Evolutionary conservation across 2,113 vertebrate genomes (phyloP), one percentile per base, ranked within the genome.

Genomic region (Apistogramma diplotaenia): DNA sequence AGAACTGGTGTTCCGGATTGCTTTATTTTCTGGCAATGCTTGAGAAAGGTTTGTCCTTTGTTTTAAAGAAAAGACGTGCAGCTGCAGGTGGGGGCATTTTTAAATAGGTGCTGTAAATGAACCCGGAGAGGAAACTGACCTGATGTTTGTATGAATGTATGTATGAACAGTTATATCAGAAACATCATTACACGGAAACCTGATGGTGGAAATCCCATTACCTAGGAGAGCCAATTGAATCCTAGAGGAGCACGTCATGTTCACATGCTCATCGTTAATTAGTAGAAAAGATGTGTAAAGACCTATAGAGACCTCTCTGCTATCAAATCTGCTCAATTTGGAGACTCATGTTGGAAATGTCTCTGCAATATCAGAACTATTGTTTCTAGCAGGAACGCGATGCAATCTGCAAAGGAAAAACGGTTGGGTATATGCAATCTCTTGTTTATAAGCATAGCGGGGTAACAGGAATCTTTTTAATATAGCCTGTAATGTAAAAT

Each of bases 121-220:
- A 83, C 85, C 85, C 70, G 82, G 78, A 95, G 94, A 83, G 95
- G 95, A 96, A 96, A 95, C 96, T 96, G 96, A 96, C 96, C 95
- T 94, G 96, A 96, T 95, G 92, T 95, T 94, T 97, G 94, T 94
- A 95, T 95, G 94, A 96, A 97, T 96, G 96, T 97, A 94, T 93
- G 92, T 89, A 87, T 93, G 92, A 92, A 96, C 96, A 93, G 94
- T 95, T 94, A 85, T 94, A 94, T 93, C 94, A 93, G 97, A 96
- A 97, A 96, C 97, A 97, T 97, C 97, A 97, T 96, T 97, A 97
- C 97, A 97, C 96, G 97, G 96, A 96, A 97, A 97, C 96, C 96
- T 94, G 95, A 96, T 95, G 95, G 97, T 97, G 97, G 95, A 95
- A 96, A 93, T 96, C 96, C 96, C 96, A 96, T 91, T 81, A 83